Evolutionary conservation across 2,797 vertebrate species (phyloP).

Genomic region (Mareca strepera): DNA sequence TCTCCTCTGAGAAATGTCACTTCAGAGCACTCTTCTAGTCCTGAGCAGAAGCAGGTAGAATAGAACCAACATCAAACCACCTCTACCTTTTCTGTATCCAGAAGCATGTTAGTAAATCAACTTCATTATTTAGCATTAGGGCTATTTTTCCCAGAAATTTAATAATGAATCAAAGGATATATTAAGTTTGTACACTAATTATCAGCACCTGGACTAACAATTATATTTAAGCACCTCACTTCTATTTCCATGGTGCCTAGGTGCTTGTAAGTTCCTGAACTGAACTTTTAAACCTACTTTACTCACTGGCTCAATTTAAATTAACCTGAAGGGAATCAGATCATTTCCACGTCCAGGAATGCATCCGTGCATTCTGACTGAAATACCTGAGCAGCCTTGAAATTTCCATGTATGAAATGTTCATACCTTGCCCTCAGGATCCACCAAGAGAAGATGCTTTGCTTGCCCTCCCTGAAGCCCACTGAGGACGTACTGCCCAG

Average conservation of each 20-base stretch:
- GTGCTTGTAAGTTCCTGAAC: background rate
- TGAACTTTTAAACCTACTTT: background rate
- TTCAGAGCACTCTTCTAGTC: background rate
- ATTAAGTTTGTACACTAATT: background rate
- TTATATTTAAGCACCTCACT: background rate
- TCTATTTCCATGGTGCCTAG: background rate
- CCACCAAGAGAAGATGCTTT: constrained; percentile 90
- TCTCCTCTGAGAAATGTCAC: background rate
- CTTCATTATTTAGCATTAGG: background rate
- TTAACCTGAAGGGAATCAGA: background rate
- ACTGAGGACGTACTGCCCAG: constrained; percentile 91
- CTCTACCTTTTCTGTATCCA: background rate
- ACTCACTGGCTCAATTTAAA: background rate
- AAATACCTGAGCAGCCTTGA: background rate
- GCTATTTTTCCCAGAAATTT: background rate
- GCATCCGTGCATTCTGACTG: background rate
- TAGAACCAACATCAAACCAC: background rate
- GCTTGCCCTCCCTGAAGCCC: constrained; percentile 89
- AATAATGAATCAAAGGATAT: background rate
- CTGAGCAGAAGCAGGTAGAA: background rate
- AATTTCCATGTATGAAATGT: background rate
- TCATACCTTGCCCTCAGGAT: constrained; percentile 90
- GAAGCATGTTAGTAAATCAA: background rate
- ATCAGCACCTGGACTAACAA: background rate
- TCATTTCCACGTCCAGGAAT: background rate